Evolutionary conservation across 2,888 invertebrate genomes (phyloP).

Genomic region (Opisthograptis luteolata): DNA sequence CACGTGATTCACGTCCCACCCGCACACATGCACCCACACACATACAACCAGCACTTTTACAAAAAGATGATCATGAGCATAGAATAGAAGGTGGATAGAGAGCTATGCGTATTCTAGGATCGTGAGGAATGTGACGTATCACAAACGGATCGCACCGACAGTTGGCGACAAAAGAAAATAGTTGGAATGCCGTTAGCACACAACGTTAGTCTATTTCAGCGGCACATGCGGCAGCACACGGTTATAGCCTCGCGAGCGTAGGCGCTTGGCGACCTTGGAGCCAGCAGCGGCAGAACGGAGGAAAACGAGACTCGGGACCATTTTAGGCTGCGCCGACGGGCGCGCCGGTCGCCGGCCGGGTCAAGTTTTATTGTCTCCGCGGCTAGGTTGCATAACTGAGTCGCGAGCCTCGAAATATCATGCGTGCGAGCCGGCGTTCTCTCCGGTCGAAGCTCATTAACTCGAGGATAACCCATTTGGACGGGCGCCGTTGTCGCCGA

Average conservation of each 20-base stretch:
- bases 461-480: slow-evolving; percentile 76
- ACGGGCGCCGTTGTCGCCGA: slow-evolving; percentile 68
- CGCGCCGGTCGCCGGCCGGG: slow-evolving; percentile 67
- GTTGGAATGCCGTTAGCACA: slow-evolving; percentile 72
- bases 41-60: slow-evolving; percentile 56
- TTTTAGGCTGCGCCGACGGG: slow-evolving; percentile 77
- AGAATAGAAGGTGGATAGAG: too few relatives aligned
- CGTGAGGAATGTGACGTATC: slow-evolving; percentile 54
- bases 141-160: slow-evolving; percentile 57
- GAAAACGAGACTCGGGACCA: slow-evolving; percentile 79
- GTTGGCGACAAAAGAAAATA: slow-evolving; percentile 76
- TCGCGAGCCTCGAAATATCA: slow-evolving; percentile 70
- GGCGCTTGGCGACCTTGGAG: slow-evolving; percentile 79
- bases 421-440: slow-evolving; percentile 54
- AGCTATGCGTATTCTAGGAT: too few relatives aligned
- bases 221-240: slow-evolving; percentile 68
- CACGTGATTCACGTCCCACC: slow-evolving; percentile 19
- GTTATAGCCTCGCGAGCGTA: slow-evolving; percentile 77
- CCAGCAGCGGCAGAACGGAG: slow-evolving; percentile 70
- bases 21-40: slow-evolving; percentile 47
- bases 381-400: slow-evolving; percentile 75
- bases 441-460: slow-evolving; percentile 74
- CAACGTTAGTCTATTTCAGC: slow-evolving; percentile 76
- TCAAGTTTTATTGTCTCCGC: slow-evolving; percentile 82
- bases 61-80: slow-evolving; percentile 48